Base-by-base conservation (phyloP, 2,888 invertebrate genomes). In the Hydrotaea cyrtoneurina region DNA sequence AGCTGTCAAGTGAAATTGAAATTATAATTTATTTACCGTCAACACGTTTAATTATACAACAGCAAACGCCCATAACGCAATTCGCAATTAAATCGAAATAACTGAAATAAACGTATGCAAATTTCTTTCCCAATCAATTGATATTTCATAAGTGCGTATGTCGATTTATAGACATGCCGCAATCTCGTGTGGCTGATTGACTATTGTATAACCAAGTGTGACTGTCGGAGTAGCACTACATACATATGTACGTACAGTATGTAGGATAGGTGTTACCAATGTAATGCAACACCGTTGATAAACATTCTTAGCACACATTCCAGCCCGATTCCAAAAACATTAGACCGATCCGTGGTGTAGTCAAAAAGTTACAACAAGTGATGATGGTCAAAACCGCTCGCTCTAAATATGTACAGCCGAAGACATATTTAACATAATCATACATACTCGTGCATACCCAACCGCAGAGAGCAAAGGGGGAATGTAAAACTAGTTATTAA, bases 1-100 rank as follows among this genome's bases (percentile, higher is more conserved):
- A 66, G 82, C 15, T 5, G 85, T 17, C 36, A 76, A 82, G 85
- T 80, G 85, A 85, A 85, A 85, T 77, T 82, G 19, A 79, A 85
- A 85, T 77, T 79, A 73, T 73, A n/a, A 73, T 79, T 64, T 59
- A 66, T 78, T 15, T 46, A 53, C n/a, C 43, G 36, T 13, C n/a
- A 46, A 62, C 31, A 72, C 55, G 31, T 62, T 21, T 55, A 81
- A 77, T 82, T 85, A 85, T 80, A 77, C 77, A 85, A 81, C 26
- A 19, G 17, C 26, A 17, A 31, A 23, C 26, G 43, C 8, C 17
- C 57, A 17, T 55, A 75, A 3, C 8, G 17, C 17, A 39, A 43
- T 43, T 46, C 46, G 43, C 19, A 36, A 23, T 46, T 39, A 36
- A 69, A 53, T 78, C 66, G 73, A 53, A 78, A 62, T 75, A 75